Conservation (phyloP, 2,113 vertebrate species). For the Manacus vitellinus region DNA sequence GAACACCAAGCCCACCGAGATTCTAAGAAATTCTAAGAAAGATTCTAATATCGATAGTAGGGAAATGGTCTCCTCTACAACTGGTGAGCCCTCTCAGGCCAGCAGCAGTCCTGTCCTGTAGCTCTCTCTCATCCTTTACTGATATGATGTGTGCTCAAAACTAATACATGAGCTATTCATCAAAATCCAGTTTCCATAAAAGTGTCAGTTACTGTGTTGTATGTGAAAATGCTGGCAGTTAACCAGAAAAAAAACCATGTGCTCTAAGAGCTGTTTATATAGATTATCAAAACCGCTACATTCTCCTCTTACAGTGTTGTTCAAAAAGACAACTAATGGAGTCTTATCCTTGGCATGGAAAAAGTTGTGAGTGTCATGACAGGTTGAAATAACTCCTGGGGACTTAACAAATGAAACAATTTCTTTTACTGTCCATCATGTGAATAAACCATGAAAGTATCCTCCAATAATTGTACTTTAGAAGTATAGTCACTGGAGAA, state of each 20-base stretch:
- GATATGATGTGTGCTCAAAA: neutral
- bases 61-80: neutral
- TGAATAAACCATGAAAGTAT: neutral
- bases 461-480: neutral
- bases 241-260: neutral
- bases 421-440: constrained; percentile 29
- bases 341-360: neutral
- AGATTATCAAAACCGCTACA: neutral
- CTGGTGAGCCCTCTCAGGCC: neutral
- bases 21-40: neutral
- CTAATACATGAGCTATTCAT: neutral
- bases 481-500: neutral
- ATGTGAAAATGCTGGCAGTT: neutral
- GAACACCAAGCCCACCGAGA: neutral
- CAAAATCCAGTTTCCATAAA: neutral
- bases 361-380: neutral
- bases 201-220: neutral
- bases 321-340: neutral
- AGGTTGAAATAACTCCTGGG: constrained; percentile 22
- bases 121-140: neutral
- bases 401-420: constrained; percentile 32
- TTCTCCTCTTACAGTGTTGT: neutral
- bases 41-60: neutral
- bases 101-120: neutral
- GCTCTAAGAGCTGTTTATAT: neutral